phyloP scores from a whole-genome alignment of 2,113 vertebrate species.

The Numida meleagris region DNA sequence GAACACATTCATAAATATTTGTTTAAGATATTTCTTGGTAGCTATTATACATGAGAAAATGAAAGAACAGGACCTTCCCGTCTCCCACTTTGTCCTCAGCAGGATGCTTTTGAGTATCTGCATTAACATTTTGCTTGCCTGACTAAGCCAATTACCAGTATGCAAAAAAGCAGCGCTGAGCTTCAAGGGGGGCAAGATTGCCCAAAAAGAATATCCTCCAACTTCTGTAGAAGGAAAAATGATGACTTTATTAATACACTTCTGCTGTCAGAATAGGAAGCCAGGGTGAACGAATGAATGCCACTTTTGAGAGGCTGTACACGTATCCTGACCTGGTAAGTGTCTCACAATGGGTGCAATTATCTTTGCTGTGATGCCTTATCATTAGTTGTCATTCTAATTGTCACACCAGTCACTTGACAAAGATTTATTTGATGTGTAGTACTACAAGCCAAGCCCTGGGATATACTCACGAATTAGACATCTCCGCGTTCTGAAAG shows the following conservation, averaged over 20 bases:
- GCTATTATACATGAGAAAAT: background rate
- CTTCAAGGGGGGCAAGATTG: constrained; percentile 6
- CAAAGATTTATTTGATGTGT: constrained; percentile 60
- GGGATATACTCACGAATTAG: constrained; percentile 10
- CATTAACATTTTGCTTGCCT: constrained; percentile 54
- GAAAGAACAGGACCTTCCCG: background rate
- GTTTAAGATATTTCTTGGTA: background rate
- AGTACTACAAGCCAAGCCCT: background rate
- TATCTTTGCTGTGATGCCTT: constrained; percentile 52
- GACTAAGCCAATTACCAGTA: constrained; percentile 35
- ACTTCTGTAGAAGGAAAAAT: background rate
- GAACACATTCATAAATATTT: background rate
- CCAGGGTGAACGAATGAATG: background rate
- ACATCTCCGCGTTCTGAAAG: background rate
- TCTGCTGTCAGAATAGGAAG: constrained; percentile 42
- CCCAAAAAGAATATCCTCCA: constrained; percentile 27
- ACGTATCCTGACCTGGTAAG: constrained; percentile 59
- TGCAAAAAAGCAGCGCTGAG: constrained; percentile 39
- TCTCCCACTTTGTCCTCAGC: background rate
- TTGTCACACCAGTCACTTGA: constrained; percentile 65
- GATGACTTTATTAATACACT: constrained; percentile 15
- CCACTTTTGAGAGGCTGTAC: constrained; percentile 48
- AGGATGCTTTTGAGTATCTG: constrained; percentile 45
- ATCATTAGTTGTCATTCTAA: constrained; percentile 73
- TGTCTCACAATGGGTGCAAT: constrained; percentile 66